Percentiles rank a stretch among this genome's conserved stretches.
Conservation (phyloP, 35 echinoderm and acorn worm genomes). For the Ophiothrix spiculata region DNA sequence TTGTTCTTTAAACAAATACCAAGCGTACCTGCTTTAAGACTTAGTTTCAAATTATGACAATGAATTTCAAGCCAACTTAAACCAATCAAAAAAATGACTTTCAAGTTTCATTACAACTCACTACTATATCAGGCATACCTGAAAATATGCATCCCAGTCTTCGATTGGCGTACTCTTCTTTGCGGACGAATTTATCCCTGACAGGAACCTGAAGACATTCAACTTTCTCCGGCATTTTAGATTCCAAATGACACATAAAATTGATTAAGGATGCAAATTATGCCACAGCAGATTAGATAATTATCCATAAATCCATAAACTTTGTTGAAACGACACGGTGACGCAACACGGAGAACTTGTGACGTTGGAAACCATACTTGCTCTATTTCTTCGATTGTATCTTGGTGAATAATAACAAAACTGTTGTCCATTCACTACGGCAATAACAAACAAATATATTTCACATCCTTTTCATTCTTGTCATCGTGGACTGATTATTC, state of each 20-base stretch:
- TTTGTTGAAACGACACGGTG: too few species aligned
- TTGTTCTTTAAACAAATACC: too few species aligned
- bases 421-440: too few species aligned
- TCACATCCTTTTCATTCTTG: constrained; percentile 5
- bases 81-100: too few species aligned
- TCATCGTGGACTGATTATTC: neutral
- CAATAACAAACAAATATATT: neutral
- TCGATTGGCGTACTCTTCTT: constrained; percentile 9
- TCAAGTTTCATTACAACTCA: neutral
- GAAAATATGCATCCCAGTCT: neutral
- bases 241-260: constrained; percentile 13
- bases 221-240: constrained; percentile 5
- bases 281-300: neutral
- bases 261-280: neutral
- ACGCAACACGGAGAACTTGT: too few species aligned
- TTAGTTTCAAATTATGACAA: too few species aligned
- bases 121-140: neutral
- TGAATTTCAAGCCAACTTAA: too few species aligned
- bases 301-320: too few species aligned
- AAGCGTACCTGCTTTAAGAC: too few species aligned
- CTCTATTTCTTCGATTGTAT: too few species aligned
- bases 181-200: neutral
- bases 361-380: too few species aligned
- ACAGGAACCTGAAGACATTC: neutral
- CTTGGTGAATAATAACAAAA: too few species aligned